Base-by-base conservation (phyloP, 2,888 invertebrate species). In the Bellardia bayeri region DNA sequence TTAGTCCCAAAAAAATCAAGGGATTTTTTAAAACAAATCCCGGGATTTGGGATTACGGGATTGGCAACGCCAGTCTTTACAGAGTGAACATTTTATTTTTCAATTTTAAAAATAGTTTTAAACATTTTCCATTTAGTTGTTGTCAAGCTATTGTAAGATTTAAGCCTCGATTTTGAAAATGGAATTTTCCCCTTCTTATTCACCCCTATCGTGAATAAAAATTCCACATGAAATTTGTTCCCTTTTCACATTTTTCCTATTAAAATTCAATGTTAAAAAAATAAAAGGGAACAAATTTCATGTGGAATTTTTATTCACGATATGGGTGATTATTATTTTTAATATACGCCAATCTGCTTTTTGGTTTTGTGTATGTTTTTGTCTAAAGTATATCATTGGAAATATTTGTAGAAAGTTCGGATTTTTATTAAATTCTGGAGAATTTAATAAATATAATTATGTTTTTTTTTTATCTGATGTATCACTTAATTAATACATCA, bases 281-380 rank as follows among this genome's bases (percentile, higher is more conserved):
- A n/a, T n/a, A n/a, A n/a, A n/a, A n/a, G n/a, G n/a, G n/a, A n/a
- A n/a, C n/a, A n/a, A n/a, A n/a, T n/a, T n/a, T n/a, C n/a, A n/a
- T n/a, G n/a, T n/a, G n/a, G n/a, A n/a, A n/a, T n/a, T n/a, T n/a
- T n/a, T n/a, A n/a, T n/a, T n/a, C n/a, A n/a, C n/a, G n/a, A n/a
- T n/a, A n/a, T n/a, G n/a, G n/a, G n/a, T n/a, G n/a, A n/a, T 42
- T 64, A 1, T 64, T 68, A 30, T 30, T 49, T 30, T 30, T 49
- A 30, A 30, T 68, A 14, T 14, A n/a, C 7, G 33, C 16, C 13
- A 13, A 9, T 33, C 11, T 69, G 49, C 33, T 16, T 6, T 45
- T 79, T 0, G 6, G 7, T 71, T 80, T 30, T 54, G 69, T 30
- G 14, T 79, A 5, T 61, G 69, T 45, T 69, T 61, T 49, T 79